Percentiles rank a stretch among this genome's conserved stretches.
Evolutionary conservation across 1,140 invertebrate genomes (phyloP).

Genomic region (Spodoptera frugiperda): DNA sequence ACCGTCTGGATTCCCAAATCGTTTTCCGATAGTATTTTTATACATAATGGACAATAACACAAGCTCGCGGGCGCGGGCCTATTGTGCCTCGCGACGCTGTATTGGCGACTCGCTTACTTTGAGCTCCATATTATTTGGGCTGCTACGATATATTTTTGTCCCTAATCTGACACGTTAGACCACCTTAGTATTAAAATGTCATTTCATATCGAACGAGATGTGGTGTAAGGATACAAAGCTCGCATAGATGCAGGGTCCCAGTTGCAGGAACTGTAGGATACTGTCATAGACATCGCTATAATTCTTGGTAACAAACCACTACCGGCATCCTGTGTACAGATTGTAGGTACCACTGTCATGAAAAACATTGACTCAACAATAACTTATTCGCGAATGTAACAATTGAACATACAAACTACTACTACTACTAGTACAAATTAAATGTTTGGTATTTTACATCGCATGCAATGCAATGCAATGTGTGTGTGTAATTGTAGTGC

Average conservation of each 20-base stretch:
- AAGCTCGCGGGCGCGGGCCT: conserved; percentile 58
- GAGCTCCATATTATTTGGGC: conserved; percentile 13
- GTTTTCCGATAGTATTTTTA: conserved; percentile 80
- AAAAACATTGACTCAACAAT: too few relatives aligned
- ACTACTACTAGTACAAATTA: too few relatives aligned
- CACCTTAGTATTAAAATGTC: background rate
- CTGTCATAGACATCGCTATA: too few relatives aligned
- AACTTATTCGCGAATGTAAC: too few relatives aligned
- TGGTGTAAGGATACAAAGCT: background rate
- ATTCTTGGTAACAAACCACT: too few relatives aligned
- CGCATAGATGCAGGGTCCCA: background rate
- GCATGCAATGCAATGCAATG: too few relatives aligned
- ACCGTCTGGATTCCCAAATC: conserved; percentile 72
- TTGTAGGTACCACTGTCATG: too few relatives aligned
- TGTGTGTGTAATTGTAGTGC: background rate
- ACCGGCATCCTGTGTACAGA: too few relatives aligned
- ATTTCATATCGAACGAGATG: conserved; percentile 19
- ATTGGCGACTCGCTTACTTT: conserved; percentile 59
- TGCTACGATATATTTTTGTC: background rate
- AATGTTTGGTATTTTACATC: too few relatives aligned
- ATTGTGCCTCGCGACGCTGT: conserved; percentile 40
- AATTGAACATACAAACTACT: too few relatives aligned
- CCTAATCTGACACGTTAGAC: background rate
- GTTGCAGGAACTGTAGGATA: background rate
- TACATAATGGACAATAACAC: conserved; percentile 78